These are phyloP conservation scores for Engraulis encrasicolus DNA, from an alignment of 2,113 vertebrate species.

Conservation along the genomic window DNA sequence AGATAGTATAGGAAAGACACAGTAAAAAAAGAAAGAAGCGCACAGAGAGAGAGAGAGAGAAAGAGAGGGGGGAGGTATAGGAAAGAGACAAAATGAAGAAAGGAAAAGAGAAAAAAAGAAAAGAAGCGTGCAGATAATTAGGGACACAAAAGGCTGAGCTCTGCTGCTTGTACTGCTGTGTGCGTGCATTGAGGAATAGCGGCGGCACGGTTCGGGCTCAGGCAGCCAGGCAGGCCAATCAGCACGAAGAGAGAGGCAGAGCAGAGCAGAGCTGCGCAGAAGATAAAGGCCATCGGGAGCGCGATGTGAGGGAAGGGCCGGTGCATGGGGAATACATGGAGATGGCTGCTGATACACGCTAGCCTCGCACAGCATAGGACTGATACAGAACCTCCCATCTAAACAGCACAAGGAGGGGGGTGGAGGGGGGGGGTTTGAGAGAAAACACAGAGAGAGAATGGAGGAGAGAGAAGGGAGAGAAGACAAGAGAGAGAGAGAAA, in stretches of 20 bases:
- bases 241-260: not conserved
- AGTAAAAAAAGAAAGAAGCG: constrained; percentile 31
- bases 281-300: constrained; percentile 5
- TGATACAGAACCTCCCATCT: not conserved
- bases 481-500: not conserved
- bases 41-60: constrained; percentile 33
- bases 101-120: constrained; percentile 26
- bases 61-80: constrained; percentile 5
- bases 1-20: constrained; percentile 20
- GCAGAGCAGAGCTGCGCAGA: too few relatives aligned
- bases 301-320: too few relatives aligned
- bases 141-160: not conserved
- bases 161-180: not conserved
- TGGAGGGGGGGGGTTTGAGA: constrained; percentile 2
- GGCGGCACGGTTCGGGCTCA: not conserved
- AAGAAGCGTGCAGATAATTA: constrained; percentile 39
- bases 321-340: not conserved
- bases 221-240: too few relatives aligned
- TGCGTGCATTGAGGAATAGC: not conserved
- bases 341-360: not conserved
- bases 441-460: constrained; percentile 20
- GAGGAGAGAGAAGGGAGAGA: not conserved
- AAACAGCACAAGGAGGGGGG: not conserved
- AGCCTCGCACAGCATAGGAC: not conserved
- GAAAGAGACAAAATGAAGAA: constrained; percentile 15